Base-by-base conservation (phyloP, 1,140 invertebrate species). In the Drosophila nikananu region DNA sequence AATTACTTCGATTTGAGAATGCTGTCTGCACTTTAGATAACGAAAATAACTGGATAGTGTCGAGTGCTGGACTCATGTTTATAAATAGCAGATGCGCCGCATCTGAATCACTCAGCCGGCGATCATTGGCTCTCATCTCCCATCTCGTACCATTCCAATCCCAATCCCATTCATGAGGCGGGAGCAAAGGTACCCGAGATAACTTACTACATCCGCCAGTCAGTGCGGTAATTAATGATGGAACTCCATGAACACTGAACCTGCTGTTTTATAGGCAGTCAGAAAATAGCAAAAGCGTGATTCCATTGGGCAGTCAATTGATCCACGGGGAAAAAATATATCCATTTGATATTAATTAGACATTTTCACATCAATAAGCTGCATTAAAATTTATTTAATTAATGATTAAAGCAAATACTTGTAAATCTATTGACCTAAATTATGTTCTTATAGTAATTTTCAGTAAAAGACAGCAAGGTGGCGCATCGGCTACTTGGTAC, bases 21-120 rank as follows among this genome's bases (percentile, higher is more conserved):
- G 51, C 57, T 86, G 79, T 84, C 82, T 78, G 75, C 70, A 86
- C 84, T 90, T 90, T 84, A 87, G 84, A 87, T 87, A 87, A 84
- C 74, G 60, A 63, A 89, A 76, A 51, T 81, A 87, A 87, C 78
- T 86, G 68, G 77, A 81, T 76, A 57, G 49, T 23, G 61, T 76
- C 46, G 54, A 51, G 57, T 49, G 37, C 39, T 37, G 59, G 79
- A 67, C 81, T 86, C 83, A 89, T 83, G 63, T 58, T 80, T 87
- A 87, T 89, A 83, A 89, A 87, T 87, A 87, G 86, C 65, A 72
- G 70, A 86, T 87, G 84, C 83, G 83, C 83, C 37, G 61, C 58
- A 57, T 70, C 42, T 90, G 83, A 87, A 78, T 90, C 86, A 80
- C 63, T 71, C 65, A 61, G 81, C 75, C 57, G 62, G 62, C 46